phyloP scores from a whole-genome alignment of 1,140 invertebrate species.

The Microplitis demolitor region DNA sequence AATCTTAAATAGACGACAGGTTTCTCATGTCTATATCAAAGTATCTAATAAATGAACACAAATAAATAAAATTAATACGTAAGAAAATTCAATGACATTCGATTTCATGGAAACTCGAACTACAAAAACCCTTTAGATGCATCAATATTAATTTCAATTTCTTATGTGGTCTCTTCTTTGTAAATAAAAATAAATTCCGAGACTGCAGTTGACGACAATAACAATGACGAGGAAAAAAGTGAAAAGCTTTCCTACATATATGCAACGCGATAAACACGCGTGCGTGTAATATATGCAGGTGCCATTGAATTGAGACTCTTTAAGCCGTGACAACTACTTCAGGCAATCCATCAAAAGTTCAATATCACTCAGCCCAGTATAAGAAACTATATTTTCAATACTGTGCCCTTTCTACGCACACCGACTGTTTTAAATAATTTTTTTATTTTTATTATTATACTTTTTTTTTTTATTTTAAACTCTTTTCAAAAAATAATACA shows the following conservation, averaged over 20 bases:
- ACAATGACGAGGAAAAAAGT: not conserved
- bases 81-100: too few species aligned
- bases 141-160: too few species aligned
- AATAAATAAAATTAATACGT: too few species aligned
- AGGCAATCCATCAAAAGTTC: conserved; percentile 36
- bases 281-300: conserved; percentile 35
- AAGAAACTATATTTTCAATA: too few species aligned
- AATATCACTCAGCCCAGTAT: conserved; percentile 20
- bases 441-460: not conserved
- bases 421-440: not conserved
- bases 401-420: not conserved
- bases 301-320: conserved; percentile 24
- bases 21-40: too few species aligned
- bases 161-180: too few species aligned
- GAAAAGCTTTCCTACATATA: conserved; percentile 3
- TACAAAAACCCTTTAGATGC: too few species aligned
- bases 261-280: conserved; percentile 6
- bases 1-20: too few species aligned
- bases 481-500: not conserved
- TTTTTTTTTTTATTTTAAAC: not conserved
- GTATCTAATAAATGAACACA: too few species aligned
- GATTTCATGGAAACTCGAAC: too few species aligned
- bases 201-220: not conserved
- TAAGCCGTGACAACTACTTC: conserved; percentile 8
- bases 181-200: too few species aligned